Evolutionary conservation across 1,140 invertebrate genomes (phyloP).

Genomic region (Lepidostoma basale): DNA sequence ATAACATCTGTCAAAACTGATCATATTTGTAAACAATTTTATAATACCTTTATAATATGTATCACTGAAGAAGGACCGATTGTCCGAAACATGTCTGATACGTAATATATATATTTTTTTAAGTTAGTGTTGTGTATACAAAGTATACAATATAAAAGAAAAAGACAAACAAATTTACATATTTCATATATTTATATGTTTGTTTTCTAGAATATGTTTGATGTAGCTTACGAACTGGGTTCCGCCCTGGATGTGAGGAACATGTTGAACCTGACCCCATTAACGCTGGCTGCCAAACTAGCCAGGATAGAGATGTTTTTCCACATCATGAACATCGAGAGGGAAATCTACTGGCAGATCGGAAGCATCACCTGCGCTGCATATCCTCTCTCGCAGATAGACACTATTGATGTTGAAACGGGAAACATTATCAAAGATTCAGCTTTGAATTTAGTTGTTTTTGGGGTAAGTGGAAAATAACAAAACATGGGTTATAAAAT

Average conservation of each 20-base stretch:
- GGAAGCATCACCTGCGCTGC: slow-evolving; percentile 95
- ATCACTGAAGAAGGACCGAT: no score
- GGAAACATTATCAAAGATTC: slow-evolving; percentile 93
- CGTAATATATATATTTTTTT: no score
- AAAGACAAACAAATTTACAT: no score
- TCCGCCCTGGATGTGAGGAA: slow-evolving; percentile 86
- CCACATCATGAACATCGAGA: slow-evolving; percentile 91
- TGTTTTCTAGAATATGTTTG: slow-evolving; percentile 81
- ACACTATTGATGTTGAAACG: slow-evolving; percentile 91
- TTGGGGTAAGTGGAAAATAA: slow-evolving; percentile 94
- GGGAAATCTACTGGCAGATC: slow-evolving; percentile 97
- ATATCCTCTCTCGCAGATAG: slow-evolving; percentile 94
- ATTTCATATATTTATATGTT: neutral
- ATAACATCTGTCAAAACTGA: no score
- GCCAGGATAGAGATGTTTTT: slow-evolving; percentile 94
- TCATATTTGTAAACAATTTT: no score
- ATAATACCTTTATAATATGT: no score
- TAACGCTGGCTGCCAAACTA: slow-evolving; percentile 92
- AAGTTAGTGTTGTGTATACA: no score
- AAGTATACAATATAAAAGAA: no score
- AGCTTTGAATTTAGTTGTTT: slow-evolving; percentile 96
- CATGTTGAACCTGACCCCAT: slow-evolving; percentile 85
- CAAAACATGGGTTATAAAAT: no score
- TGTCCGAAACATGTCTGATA: no score
- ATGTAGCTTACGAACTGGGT: slow-evolving; percentile 92